Evolutionary conservation across 2,888 invertebrate genomes (phyloP).

Genomic region (Scaptomyza cyrtandrae): DNA sequence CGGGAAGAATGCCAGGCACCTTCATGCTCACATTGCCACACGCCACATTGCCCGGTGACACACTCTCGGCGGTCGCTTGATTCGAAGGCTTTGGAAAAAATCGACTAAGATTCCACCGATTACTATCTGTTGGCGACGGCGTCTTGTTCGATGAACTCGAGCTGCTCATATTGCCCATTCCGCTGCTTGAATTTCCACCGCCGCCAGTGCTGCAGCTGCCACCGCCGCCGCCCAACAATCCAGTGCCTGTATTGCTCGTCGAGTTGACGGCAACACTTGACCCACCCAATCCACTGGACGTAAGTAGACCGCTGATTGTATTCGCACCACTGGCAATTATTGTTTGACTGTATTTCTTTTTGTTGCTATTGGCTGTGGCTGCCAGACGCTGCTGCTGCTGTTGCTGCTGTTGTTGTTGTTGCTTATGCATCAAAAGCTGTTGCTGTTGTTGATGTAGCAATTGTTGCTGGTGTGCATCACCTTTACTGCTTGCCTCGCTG

Average conservation of each 20-base stretch:
- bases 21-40: conserved; percentile 76
- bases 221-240: conserved; percentile 7
- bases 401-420: conserved; percentile 37
- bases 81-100: conserved; percentile 79
- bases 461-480: conserved; percentile 65
- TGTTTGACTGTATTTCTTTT: conserved; percentile 72
- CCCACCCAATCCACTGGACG: conserved; percentile 57
- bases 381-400: conserved; percentile 19
- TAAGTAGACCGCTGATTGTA: conserved; percentile 70
- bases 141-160: conserved; percentile 80
- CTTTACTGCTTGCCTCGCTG: conserved; percentile 82
- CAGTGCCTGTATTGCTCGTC: neutral
- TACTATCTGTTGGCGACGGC: conserved; percentile 81
- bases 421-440: conserved; percentile 41
- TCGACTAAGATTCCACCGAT: conserved; percentile 80
- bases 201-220: conserved; percentile 17
- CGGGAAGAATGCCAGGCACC: conserved; percentile 78
- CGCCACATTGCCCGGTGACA: conserved; percentile 69
- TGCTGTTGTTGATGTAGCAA: conserved; percentile 36
- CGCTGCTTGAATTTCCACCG: conserved; percentile 44
- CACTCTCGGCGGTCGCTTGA: conserved; percentile 67
- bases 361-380: conserved; percentile 45
- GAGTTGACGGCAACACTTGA: conserved; percentile 10
- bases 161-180: conserved; percentile 61
- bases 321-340: conserved; percentile 73